Base-by-base conservation (phyloP, 2,888 invertebrate genomes). In the Tetragonula carbonaria region DNA sequence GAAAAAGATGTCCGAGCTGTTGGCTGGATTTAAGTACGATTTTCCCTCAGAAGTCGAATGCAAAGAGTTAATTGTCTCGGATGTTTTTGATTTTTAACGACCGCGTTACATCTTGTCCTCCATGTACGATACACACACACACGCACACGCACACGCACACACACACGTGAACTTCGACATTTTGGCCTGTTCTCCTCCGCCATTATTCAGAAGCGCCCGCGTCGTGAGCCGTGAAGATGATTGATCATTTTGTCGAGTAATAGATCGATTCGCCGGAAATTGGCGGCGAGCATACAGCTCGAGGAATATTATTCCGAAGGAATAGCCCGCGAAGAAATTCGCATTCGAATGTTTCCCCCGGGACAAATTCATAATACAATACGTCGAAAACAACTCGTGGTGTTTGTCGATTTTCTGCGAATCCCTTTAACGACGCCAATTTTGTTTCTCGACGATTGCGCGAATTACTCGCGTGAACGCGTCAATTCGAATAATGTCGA, bases 111-210 rank as follows among this genome's bases (percentile, higher is more conserved):
- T n/a, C 57, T 13, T 13, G n/a, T 13, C n/a, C n/a, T 57, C 14
- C 14, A n/a, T 13, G 5, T n/a, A 28, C 28, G 28, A 28, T 28
- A 28, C 28, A 28, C 28, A 28, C 28, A 28, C 28, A 28, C 28
- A 28, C 28, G 2, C 28, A 28, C 28, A 28, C 28, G 0, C 28
- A 28, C 28, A 28, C 28, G 2, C 28, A 28, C 28, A 28, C 28
- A 1, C 28, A 28, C 28, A 28, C 28, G 28, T 28, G 28, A 28
- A 28, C 88, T 86, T 73, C 53, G 86, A 86, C 83, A 78, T 87
- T 87, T 45, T 51, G n/a, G 33, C 71, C 2, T 38, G 38, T 59
- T 73, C 50, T 59, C 55, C 75, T 45, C 51, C 55, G 63, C 71
- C 71, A 66, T 87, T 82, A 76, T 73, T 28, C 33, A 16, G 28